These are phyloP conservation scores for Dicrurus megarhynchus DNA, from an alignment of 2,113 vertebrate genomes.

Conservation along the genomic window DNA sequence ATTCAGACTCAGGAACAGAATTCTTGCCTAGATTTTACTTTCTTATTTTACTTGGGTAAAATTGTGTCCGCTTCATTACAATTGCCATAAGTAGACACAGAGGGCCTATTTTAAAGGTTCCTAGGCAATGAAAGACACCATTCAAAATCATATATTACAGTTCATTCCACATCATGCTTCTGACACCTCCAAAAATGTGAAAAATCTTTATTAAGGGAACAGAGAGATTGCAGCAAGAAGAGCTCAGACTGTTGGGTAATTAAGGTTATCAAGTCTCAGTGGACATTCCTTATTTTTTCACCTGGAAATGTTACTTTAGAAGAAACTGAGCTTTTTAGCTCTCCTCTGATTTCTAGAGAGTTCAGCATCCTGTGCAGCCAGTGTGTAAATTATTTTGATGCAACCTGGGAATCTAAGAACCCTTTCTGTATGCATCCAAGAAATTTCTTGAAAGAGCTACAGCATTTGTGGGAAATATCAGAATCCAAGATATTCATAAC, in stretches of 20 bases:
- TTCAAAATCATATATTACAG: background rate
- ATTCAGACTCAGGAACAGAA: background rate
- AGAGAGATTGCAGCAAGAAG: background rate
- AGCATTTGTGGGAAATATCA: background rate
- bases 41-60: slow-evolving; percentile 10
- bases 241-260: background rate
- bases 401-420: background rate
- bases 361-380: background rate
- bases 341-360: background rate
- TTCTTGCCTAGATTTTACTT: slow-evolving; percentile 2
- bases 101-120: background rate
- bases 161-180: background rate
- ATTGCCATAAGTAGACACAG: background rate
- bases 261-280: background rate
- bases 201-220: background rate
- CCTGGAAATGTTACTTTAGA: background rate
- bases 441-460: slow-evolving; percentile 7
- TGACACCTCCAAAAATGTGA: background rate
- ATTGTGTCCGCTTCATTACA: background rate
- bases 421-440: background rate
- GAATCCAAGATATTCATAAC: background rate
- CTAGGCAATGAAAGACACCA: background rate
- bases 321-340: background rate
- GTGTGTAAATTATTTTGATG: background rate
- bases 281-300: slow-evolving; percentile 5